A percentile compares a stretch with the other conserved stretches of the same genome.
These are phyloP conservation scores for Aphelinus atriplicis DNA, from an alignment of 1,140 invertebrate genomes.

Conservation along the genomic window DNA sequence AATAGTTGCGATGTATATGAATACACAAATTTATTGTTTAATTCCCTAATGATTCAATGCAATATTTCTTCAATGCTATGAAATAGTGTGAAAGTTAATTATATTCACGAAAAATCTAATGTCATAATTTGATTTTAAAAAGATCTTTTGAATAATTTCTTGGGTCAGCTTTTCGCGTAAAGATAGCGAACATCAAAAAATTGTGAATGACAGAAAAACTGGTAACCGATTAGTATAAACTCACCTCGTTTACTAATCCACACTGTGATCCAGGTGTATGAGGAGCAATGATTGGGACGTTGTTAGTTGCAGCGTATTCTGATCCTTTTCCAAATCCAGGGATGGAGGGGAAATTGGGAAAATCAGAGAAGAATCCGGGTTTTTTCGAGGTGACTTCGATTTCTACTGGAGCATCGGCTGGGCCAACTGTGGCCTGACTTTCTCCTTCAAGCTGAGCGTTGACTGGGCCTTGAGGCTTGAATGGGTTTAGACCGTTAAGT, in stretches of 20 bases:
- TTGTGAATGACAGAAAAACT: too few relatives aligned
- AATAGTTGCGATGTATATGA: too few relatives aligned
- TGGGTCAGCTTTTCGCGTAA: too few relatives aligned
- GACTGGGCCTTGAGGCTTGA: neutral
- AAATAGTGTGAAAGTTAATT: too few relatives aligned
- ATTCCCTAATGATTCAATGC: too few relatives aligned
- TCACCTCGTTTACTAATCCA: conserved; percentile 61
- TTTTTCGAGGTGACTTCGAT: neutral
- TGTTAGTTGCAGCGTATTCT: conserved; percentile 32
- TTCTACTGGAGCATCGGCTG: neutral
- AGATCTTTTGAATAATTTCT: too few relatives aligned
- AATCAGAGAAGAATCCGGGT: conserved; percentile 13
- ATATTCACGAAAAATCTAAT: too few relatives aligned
- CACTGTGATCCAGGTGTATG: conserved; percentile 54
- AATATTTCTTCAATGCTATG: too few relatives aligned
- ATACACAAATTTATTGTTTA: too few relatives aligned
- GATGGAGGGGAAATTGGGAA: conserved; percentile 27
- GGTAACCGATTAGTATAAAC: conserved; percentile 16
- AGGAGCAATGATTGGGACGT: conserved; percentile 31
- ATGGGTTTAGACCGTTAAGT: neutral
- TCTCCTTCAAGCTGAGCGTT: neutral
- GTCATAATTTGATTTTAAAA: too few relatives aligned
- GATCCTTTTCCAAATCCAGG: conserved; percentile 34
- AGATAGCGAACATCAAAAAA: too few relatives aligned
- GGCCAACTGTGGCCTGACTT: neutral